Evolutionary conservation across 2,113 vertebrate genomes (phyloP), one percentile per base, ranked within the genome.

Genomic region (Prochilodus magdalenae): DNA sequence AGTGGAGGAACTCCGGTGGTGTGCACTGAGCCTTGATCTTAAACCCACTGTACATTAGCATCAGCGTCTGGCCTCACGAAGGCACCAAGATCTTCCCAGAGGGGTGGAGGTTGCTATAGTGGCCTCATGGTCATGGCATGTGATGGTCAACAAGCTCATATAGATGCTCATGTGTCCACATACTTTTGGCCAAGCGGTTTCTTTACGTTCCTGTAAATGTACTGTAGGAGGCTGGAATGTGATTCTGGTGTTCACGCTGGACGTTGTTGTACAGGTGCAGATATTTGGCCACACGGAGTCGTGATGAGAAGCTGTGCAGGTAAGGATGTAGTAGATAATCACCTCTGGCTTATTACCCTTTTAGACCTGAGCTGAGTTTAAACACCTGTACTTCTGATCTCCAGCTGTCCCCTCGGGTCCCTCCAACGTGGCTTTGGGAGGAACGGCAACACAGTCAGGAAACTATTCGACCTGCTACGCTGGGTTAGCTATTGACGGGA

Each of bases 401-500:
- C 29, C 22, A 59, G 29, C 53, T 44, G 11, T 5, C 40, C 5
- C 49, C 1, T 70, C 6, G 26, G n/a, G 2, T 55, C 29, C 22
- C 44, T 22, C 63, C 14, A 80, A 86, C 44, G 16, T 86, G 47
- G 81, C 81, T 33, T 20, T 10, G 67, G 5, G 2, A 44, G 79
- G 67, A 70, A 44, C 3, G 18, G 88, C 44, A 18, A 12, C 0
- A 59, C 87, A 90, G 18, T 89, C 89, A 20, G 86, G 86, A 10
- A 0, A 12, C 14, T 4, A 0, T 10, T 0, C 0, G 8, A 0
- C 6, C 1, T 65, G 4, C 1, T 0, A 4, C 8, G 33, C 87
- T 20, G 3, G 53, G 51, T 65, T 36, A 7, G 86, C 85, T 57
- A 85, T 84, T 71, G 85, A 89, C 77, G 81, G 85, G 11, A 87